phyloP scores from a whole-genome alignment of 2,888 invertebrate species.

The Lasius fuliginosus region DNA sequence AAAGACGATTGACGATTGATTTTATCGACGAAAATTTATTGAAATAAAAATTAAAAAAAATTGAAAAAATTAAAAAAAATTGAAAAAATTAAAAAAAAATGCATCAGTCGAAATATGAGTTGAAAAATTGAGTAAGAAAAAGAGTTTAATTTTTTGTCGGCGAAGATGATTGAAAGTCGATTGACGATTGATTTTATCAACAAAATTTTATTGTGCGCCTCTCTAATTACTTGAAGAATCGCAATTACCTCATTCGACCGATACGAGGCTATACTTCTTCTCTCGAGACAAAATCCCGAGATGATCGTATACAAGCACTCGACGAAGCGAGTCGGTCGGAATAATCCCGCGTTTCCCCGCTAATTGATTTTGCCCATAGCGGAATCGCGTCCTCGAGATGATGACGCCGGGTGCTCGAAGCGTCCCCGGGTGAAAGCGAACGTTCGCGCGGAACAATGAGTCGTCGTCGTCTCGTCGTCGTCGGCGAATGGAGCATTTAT shows the following conservation, averaged over 20 bases:
- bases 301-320: slow-evolving; percentile 17
- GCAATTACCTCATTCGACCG: background rate
- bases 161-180: background rate
- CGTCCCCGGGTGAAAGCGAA: slow-evolving; percentile 43
- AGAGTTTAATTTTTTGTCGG: background rate
- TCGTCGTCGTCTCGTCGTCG: background rate
- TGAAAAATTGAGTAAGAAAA: background rate
- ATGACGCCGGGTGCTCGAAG: slow-evolving; percentile 37
- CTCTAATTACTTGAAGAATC: background rate
- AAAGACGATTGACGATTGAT: background rate
- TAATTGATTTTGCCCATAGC: slow-evolving; percentile 45
- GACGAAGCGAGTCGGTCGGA: slow-evolving; percentile 36
- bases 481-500: slow-evolving; percentile 42
- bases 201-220: background rate
- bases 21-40: background rate
- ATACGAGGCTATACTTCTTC: background rate
- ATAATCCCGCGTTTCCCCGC: slow-evolving; percentile 43
- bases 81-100: too few species aligned
- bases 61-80: too few species aligned
- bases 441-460: slow-evolving; percentile 44
- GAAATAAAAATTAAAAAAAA: too few species aligned
- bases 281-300: slow-evolving; percentile 10
- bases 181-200: background rate
- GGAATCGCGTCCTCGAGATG: slow-evolving; percentile 48
- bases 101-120: background rate